These are phyloP conservation scores for Nibea coibor DNA, from an alignment of 2,113 vertebrate species.

Conservation along the genomic window DNA sequence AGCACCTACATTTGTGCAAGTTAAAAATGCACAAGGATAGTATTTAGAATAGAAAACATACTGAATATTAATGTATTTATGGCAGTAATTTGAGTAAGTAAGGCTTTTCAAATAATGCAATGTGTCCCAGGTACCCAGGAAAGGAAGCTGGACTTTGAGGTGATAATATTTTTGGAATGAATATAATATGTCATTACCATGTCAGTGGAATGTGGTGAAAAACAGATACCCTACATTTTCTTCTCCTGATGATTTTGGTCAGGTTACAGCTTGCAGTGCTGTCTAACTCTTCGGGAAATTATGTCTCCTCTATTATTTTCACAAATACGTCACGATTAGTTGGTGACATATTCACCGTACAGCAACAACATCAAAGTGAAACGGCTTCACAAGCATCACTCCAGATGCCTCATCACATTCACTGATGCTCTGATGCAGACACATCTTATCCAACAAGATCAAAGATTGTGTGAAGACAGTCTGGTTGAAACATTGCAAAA, in stretches of 20 bases:
- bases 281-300: no score
- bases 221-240: not conserved
- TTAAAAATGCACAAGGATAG: no score
- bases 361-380: not conserved
- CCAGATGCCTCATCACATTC: not conserved
- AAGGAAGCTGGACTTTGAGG: not conserved
- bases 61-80: no score
- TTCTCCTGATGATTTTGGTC: not conserved
- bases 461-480: not conserved
- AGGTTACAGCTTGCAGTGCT: not conserved
- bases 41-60: no score
- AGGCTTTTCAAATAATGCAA: not conserved
- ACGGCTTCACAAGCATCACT: not conserved
- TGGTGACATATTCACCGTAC: not conserved
- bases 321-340: no score
- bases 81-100: no score
- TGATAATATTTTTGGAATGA: no score
- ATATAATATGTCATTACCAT: not conserved
- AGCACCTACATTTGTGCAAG: no score
- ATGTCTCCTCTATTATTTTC: no score
- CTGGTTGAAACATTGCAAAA: not conserved
- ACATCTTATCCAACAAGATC: not conserved
- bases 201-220: constrained; percentile 2
- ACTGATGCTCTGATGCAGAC: not conserved
- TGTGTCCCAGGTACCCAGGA: not conserved